Evolutionary conservation across 2,113 vertebrate genomes (phyloP).

Genomic region (Hippoglossus stenolepis): DNA sequence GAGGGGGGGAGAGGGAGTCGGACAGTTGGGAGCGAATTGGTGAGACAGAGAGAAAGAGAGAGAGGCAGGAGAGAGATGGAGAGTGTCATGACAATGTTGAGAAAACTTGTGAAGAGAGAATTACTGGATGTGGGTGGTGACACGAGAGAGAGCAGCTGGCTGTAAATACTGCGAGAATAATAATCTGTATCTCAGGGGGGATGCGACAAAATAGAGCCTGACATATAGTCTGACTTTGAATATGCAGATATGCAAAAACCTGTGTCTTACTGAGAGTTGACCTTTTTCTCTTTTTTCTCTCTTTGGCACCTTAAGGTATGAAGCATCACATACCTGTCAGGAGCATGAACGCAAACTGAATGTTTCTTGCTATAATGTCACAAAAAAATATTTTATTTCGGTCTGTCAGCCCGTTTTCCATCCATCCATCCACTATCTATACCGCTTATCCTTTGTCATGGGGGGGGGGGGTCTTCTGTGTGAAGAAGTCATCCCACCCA

Average conservation of each 20-base stretch:
- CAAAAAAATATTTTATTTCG: too few relatives aligned
- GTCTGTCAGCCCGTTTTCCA: too few relatives aligned
- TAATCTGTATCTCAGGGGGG: constrained; percentile 21
- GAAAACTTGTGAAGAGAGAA: constrained; percentile 5
- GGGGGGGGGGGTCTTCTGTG: too few relatives aligned
- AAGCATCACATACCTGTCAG: background rate
- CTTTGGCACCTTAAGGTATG: background rate
- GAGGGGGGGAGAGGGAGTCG: constrained; percentile 2
- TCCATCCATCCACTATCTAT: too few relatives aligned
- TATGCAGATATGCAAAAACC: background rate
- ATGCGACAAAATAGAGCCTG: constrained; percentile 8
- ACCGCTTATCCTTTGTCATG: too few relatives aligned
- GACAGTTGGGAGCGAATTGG: constrained; percentile 26
- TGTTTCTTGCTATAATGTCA: background rate
- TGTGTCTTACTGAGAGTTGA: background rate
- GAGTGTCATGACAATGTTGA: constrained; percentile 16
- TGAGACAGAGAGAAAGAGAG: background rate
- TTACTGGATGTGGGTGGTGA: constrained; percentile 9
- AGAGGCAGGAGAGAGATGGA: constrained; percentile 4
- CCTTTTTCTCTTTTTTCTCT: background rate
- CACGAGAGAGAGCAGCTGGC: constrained; percentile 13
- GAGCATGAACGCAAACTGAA: background rate
- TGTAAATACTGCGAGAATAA: constrained; percentile 7
- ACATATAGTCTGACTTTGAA: background rate
- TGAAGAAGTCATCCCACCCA: too few relatives aligned